Evolutionary conservation across 1,140 invertebrate genomes (phyloP).

Genomic region (Bombus polaris): DNA sequence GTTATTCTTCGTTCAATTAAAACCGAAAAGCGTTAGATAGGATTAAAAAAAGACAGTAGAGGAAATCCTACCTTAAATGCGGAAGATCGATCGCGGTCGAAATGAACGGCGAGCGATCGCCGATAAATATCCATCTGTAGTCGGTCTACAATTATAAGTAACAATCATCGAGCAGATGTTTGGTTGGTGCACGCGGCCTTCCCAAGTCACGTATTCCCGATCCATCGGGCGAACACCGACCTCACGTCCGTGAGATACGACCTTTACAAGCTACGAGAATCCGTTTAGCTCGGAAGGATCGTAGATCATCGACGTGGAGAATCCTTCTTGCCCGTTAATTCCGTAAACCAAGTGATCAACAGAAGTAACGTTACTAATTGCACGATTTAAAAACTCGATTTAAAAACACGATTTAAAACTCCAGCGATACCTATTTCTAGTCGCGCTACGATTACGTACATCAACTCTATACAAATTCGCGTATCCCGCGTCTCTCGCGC

Average conservation of each 20-base stretch:
- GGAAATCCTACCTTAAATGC: background rate
- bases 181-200: background rate
- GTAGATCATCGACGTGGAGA: background rate
- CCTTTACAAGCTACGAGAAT: background rate
- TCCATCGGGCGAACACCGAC: background rate
- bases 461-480: conserved; percentile 36
- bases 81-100: too few relatives aligned
- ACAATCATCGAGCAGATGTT: background rate
- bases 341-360: conserved; percentile 47
- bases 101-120: background rate
- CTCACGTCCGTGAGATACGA: conserved; percentile 5
- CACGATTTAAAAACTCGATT: conserved; percentile 42
- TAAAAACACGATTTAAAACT: conserved; percentile 42
- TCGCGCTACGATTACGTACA: conserved; percentile 62
- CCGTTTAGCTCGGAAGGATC: background rate
- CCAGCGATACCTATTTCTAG: conserved; percentile 47
- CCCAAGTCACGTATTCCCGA: background rate
- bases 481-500: background rate
- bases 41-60: too few relatives aligned
- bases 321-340: conserved; percentile 6
- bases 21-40: background rate
- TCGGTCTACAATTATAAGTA: conserved; percentile 6
- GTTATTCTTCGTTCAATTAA: background rate
- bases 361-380: conserved; percentile 58
- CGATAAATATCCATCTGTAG: background rate